phyloP scores from a whole-genome alignment of 2,797 vertebrate species.

The Pterois miles region DNA sequence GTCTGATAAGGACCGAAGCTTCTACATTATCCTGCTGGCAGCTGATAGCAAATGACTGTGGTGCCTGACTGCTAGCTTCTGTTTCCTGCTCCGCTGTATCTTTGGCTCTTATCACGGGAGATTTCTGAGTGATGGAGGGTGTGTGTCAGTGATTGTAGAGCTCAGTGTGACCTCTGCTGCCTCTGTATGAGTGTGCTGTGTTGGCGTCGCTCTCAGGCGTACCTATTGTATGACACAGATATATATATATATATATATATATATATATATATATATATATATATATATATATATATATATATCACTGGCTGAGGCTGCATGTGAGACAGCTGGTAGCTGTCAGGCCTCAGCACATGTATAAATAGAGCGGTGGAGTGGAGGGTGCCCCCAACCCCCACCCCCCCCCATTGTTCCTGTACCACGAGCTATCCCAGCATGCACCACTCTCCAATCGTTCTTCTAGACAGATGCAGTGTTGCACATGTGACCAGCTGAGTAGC shows the following conservation, averaged over 20 bases:
- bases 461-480: background rate
- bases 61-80: background rate
- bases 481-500: constrained; percentile 9
- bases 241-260: background rate
- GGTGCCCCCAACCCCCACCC: no score
- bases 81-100: constrained; percentile 16
- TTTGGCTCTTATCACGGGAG: constrained; percentile 10
- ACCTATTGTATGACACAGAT: background rate
- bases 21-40: constrained; percentile 26
- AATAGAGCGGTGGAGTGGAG: constrained; percentile 54
- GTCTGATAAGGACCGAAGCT: constrained; percentile 19
- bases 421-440: constrained; percentile 27
- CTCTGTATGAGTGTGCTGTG: background rate
- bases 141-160: background rate
- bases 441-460: background rate
- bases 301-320: constrained; percentile 26
- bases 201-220: background rate
- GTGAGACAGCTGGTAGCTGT: constrained; percentile 55
- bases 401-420: constrained; percentile 24
- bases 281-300: background rate
- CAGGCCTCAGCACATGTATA: constrained; percentile 60
- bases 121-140: constrained; percentile 1
- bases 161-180: constrained; percentile 5
- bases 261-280: background rate
- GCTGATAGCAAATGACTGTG: constrained; percentile 17